These are phyloP conservation scores for Oreochromis spilurus DNA, from an alignment of 2,113 vertebrate species.

Conservation along the genomic window DNA sequence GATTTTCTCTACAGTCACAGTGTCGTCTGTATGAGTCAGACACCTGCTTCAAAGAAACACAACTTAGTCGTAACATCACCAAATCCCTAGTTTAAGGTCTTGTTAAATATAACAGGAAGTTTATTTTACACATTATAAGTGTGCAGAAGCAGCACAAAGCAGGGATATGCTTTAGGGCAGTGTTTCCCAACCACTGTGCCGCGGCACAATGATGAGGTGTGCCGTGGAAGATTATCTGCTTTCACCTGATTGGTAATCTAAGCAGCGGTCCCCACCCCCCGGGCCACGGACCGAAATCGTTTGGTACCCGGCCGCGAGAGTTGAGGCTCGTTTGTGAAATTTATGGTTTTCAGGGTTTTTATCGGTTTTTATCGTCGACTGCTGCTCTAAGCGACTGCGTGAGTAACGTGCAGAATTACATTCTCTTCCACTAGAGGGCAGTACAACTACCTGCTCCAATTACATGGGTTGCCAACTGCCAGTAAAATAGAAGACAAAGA, in stretches of 20 bases:
- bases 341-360: neutral
- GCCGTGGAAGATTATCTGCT: neutral
- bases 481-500: neutral
- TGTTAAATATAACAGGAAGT: neutral
- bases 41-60: neutral
- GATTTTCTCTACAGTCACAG: neutral
- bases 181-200: neutral
- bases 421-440: neutral
- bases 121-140: neutral
- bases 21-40: neutral
- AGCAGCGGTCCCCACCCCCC: accelerated
- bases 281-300: neutral
- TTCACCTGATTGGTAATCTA: neutral
- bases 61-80: neutral
- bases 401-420: neutral
- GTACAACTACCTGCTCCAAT: neutral
- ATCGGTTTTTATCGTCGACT: accelerated
- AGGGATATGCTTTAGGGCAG: neutral
- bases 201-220: accelerated
- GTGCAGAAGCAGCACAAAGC: neutral
- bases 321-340: accelerated
- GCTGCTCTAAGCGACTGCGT: neutral
- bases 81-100: neutral
- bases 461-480: neutral
- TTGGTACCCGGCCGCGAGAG: accelerated